These are phyloP conservation scores for Oryzias curvinotus DNA, from an alignment of 2,113 vertebrate species.

Conservation along the genomic window DNA sequence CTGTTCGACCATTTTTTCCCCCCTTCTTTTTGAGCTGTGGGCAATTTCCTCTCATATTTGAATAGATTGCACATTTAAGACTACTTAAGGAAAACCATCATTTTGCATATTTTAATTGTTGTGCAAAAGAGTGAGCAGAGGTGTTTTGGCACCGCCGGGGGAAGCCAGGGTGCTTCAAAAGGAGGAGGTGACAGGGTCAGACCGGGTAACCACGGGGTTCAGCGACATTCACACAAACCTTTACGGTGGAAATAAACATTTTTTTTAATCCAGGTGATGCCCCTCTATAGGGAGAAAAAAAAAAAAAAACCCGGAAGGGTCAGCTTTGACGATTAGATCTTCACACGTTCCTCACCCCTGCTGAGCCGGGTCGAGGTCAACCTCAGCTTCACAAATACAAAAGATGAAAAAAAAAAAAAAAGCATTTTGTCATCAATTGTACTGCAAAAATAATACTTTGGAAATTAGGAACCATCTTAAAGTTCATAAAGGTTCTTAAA, in stretches of 20 bases:
- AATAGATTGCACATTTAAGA: conserved; percentile 99
- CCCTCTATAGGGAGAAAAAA: not conserved
- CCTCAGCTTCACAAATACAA: not conserved
- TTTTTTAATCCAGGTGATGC: not conserved
- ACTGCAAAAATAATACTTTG: not conserved
- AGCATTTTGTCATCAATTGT: not conserved
- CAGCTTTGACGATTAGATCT: not conserved
- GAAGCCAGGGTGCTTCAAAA: conserved; percentile 30
- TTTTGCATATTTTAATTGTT: conserved; percentile 99
- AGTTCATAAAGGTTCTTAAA: no score
- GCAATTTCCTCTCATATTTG: conserved; percentile 99
- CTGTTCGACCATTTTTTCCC: conserved; percentile 51
- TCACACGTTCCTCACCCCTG: not conserved
- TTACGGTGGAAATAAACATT: not conserved
- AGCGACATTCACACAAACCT: not conserved
- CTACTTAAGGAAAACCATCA: conserved; percentile 99
- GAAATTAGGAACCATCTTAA: no score
- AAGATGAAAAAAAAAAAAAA: not conserved
- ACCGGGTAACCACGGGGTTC: conserved; percentile 34
- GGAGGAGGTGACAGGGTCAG: conserved; percentile 16
- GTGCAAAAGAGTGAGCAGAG: conserved; percentile 90
- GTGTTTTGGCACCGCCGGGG: conserved; percentile 78
- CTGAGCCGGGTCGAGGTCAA: not conserved
- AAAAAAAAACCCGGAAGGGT: not conserved
- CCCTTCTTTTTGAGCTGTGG: conserved; percentile 86